phyloP scores from a whole-genome alignment of 2,888 invertebrate genomes.

The Leptopilina myrica region DNA sequence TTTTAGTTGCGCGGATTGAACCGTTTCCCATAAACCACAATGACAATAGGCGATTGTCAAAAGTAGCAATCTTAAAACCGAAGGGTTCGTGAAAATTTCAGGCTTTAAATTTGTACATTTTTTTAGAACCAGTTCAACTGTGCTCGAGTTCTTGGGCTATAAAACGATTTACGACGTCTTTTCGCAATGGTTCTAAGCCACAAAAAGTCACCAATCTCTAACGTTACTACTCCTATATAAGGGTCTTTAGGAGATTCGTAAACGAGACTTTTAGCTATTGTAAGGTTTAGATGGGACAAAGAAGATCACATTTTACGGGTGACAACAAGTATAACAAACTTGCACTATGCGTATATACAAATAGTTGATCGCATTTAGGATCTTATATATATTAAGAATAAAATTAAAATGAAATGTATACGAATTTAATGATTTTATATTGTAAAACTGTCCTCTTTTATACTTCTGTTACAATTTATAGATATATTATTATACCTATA shows the following conservation, averaged over 20 bases:
- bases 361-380: conserved; percentile 32
- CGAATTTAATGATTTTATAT: conserved; percentile 23
- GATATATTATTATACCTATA: no score
- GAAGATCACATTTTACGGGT: conserved; percentile 1
- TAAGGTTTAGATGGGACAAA: background rate
- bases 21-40: conserved; percentile 39
- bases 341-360: conserved; percentile 30
- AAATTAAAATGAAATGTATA: conserved; percentile 18
- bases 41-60: conserved; percentile 34
- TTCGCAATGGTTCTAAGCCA: conserved; percentile 6
- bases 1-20: conserved; percentile 6
- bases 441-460: conserved; percentile 8
- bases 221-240: conserved; percentile 3
- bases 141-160: conserved; percentile 37
- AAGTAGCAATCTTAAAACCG: conserved; percentile 24
- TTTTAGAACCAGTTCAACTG: conserved; percentile 33
- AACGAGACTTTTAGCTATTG: conserved; percentile 14
- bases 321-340: conserved; percentile 33
- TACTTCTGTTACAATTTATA: background rate
- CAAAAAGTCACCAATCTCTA: conserved; percentile 22
- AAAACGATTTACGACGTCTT: conserved; percentile 40
- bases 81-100: conserved; percentile 36
- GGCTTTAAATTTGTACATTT: conserved; percentile 33
- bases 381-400: background rate
- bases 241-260: conserved; percentile 34